Evolutionary conservation across 2,113 vertebrate genomes (phyloP), one percentile per base, ranked within the genome.

Genomic region (Mugil cephalus): DNA sequence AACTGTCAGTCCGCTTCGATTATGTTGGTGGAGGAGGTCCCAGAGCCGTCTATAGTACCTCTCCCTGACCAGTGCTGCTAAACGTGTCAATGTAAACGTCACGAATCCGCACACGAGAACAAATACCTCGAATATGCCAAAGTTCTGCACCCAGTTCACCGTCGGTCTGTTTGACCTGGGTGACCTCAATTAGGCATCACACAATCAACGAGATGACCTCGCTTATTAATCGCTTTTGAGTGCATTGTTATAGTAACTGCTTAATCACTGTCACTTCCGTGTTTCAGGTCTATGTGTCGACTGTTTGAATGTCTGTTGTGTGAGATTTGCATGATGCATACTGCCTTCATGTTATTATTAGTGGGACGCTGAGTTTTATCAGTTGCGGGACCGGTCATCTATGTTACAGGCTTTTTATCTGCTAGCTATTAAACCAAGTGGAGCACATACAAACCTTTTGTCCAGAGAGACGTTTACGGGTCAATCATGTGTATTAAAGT

Each of bases 321-420:
- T 95, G 93, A 92, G 90, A 91, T 90, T 90, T 96, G 96, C 95
- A 96, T 96, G 96, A 93, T 54, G 93, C 94, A 80, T 92, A 82
- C 93, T 90, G 93, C 94, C 94, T 94, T 93, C 88, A 92, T 94
- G 94, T 95, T 30, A 74, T 77, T 74, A 74, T 84, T 79, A 69
- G 71, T 62, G 87, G 87, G 93, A 92, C 87, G 95, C 96, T 97
- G 97, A 98, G 96, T 97, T 98, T 95, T 98, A 96, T 98, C 96
- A 97, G 96, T 97, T 94, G 85, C 91, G 21, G 90, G 87, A 81
- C 59, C 15, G 59, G 73, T 74, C 69, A 35, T 59, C 40, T 82
- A 7, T 68, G 79, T 87, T 56, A 50, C 63, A 62, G 69, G 81
- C 82, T 82, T 85, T n/a, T 70, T 86, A 75, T 79, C 65, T 90